Evolutionary conservation across 2,888 invertebrate species (phyloP).

Genomic region (Sabellastarte sp.): DNA sequence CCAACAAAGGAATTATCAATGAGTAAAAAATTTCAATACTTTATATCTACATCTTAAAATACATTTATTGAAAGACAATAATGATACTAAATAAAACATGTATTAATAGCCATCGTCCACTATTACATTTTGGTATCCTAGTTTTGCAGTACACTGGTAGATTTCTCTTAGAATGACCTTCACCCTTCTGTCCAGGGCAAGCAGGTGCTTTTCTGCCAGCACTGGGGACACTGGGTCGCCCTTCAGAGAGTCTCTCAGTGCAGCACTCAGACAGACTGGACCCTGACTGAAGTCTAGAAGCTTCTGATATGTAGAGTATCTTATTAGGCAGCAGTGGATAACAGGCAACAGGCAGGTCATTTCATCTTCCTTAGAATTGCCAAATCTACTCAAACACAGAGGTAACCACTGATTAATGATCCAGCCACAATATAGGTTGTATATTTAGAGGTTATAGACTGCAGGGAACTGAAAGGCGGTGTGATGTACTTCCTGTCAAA

Average conservation of each 20-base stretch:
- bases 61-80: no score
- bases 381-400: neutral
- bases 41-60: no score
- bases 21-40: no score
- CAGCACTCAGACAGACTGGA: neutral
- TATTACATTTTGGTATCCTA: no score
- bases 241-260: neutral
- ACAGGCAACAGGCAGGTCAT: neutral
- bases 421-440: no score
- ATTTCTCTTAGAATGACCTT: neutral
- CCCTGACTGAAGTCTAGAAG: neutral
- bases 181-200: slow-evolving; percentile 1
- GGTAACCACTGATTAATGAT: no score
- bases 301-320: neutral
- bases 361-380: neutral
- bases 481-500: no score
- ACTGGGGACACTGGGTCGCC: neutral
- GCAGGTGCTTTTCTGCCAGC: neutral
- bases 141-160: neutral
- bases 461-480: no score
- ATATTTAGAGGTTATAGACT: no score
- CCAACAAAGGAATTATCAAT: no score
- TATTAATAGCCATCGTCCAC: neutral
- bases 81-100: no score
- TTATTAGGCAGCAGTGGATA: neutral